Evolutionary conservation across 1,140 invertebrate genomes (phyloP).

Genomic region (Trinorchestia longiramus): DNA sequence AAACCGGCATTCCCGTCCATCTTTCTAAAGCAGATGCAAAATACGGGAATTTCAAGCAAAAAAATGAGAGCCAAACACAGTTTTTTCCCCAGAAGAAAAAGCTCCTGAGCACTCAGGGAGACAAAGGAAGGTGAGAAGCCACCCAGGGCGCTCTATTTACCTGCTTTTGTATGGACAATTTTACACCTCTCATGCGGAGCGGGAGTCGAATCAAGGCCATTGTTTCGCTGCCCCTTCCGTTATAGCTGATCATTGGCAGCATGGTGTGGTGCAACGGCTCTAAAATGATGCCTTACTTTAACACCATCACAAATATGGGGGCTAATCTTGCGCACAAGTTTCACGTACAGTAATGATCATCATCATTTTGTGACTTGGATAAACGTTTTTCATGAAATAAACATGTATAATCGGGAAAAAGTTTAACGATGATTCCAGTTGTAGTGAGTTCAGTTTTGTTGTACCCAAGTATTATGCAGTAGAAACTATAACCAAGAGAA

Average conservation of each 20-base stretch:
- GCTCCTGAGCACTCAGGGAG: neutral
- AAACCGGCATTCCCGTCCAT: neutral
- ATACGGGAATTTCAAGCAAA: constrained; percentile 32
- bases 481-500: neutral
- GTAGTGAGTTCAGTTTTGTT: neutral
- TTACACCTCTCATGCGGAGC: constrained; percentile 32
- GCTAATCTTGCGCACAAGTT: neutral
- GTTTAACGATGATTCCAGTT: neutral
- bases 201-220: constrained; percentile 37
- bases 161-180: constrained; percentile 34
- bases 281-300: neutral
- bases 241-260: constrained; percentile 4
- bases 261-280: constrained; percentile 4
- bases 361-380: neutral
- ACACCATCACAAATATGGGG: neutral
- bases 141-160: constrained; percentile 23
- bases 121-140: constrained; percentile 47
- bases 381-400: neutral
- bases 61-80: neutral
- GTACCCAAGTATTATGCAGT: neutral
- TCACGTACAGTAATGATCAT: neutral
- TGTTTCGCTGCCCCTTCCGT: constrained; percentile 28
- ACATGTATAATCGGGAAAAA: neutral
- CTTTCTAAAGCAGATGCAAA: neutral
- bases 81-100: neutral